Evolutionary conservation across 2,113 vertebrate species (phyloP).

Genomic region (Poeciliopsis prolifica): DNA sequence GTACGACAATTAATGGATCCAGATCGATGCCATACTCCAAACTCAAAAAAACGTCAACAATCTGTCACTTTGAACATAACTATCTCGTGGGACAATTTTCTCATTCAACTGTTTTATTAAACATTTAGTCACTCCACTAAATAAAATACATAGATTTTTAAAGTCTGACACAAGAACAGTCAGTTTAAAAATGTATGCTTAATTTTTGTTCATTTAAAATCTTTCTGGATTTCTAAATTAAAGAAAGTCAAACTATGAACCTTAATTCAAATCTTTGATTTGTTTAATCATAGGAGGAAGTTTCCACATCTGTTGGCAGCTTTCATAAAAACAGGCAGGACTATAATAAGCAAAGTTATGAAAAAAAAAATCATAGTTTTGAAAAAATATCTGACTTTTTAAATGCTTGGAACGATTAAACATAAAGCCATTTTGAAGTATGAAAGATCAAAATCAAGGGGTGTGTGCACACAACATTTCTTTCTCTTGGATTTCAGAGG

Average conservation of each 20-base stretch:
- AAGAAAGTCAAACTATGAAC: not conserved
- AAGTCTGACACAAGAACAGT: too few relatives aligned
- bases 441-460: not conserved
- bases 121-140: not conserved
- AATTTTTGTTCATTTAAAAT: not conserved
- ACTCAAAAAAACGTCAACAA: too few relatives aligned
- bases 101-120: not conserved
- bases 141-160: not conserved
- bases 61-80: too few relatives aligned
- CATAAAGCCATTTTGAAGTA: not conserved
- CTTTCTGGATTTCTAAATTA: not conserved
- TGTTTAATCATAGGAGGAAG: not conserved
- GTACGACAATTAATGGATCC: not conserved
- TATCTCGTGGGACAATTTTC: not conserved
- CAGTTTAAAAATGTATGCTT: not conserved
- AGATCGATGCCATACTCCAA: too few relatives aligned
- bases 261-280: too few relatives aligned
- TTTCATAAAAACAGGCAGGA: not conserved
- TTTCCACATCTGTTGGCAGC: not conserved
- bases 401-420: not conserved
- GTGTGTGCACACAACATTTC: conserved; percentile 9
- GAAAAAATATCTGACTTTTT: not conserved
- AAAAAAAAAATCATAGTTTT: not conserved
- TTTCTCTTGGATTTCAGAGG: conserved; percentile 86
- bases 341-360: not conserved